These are phyloP conservation scores for Bufo bufo DNA, from an alignment of 2,113 vertebrate genomes.

Conservation along the genomic window DNA sequence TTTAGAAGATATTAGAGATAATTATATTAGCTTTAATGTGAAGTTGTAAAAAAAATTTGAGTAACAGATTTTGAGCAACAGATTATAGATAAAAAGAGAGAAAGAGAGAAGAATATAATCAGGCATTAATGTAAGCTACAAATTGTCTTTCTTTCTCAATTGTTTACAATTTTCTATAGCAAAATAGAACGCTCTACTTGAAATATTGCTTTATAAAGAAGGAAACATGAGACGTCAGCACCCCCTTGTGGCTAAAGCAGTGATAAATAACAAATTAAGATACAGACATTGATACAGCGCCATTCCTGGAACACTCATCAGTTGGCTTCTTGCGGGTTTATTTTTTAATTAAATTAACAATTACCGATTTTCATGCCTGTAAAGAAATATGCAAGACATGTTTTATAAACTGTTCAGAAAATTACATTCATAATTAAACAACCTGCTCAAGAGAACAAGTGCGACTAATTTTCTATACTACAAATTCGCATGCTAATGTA, in stretches of 20 bases:
- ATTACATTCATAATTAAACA: slow-evolving; percentile 43
- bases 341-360: slow-evolving; percentile 37
- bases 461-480: background rate
- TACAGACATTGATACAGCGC: background rate
- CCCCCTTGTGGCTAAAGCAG: slow-evolving; percentile 23
- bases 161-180: background rate
- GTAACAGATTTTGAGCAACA: background rate
- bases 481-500: slow-evolving; percentile 14
- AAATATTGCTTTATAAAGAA: slow-evolving; percentile 4
- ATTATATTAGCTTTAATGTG: too few species aligned
- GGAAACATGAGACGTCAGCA: slow-evolving; percentile 16
- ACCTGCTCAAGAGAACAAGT: slow-evolving; percentile 12
- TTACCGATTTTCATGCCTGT: slow-evolving; percentile 11
- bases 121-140: background rate
- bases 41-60: too few species aligned
- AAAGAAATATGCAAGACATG: slow-evolving; percentile 33
- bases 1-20: too few species aligned
- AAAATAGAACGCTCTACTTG: background rate
- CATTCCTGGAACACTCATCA: background rate
- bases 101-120: background rate
- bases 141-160: background rate
- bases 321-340: background rate
- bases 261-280: slow-evolving; percentile 17
- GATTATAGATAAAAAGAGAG: background rate
- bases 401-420: slow-evolving; percentile 14